A percentile compares a stretch with the other conserved stretches of the same genome.
Evolutionary conservation across 2,113 vertebrate species (phyloP).

Genomic region (Diphyllodes magnificus): DNA sequence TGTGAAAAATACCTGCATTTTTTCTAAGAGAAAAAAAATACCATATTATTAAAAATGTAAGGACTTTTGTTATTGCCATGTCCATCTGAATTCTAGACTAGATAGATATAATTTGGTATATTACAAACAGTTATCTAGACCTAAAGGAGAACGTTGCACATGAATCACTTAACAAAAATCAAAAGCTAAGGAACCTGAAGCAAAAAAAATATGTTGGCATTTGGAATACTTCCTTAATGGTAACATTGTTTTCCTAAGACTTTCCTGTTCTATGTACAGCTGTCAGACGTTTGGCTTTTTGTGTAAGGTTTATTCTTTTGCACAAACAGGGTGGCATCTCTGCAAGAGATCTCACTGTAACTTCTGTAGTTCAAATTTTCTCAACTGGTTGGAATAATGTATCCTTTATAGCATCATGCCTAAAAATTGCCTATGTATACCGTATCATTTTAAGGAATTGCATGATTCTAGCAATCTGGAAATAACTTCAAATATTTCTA

Average conservation of each 20-base stretch:
- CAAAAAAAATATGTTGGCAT: neutral
- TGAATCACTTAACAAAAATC: neutral
- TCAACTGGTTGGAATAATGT: neutral
- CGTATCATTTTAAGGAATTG: neutral
- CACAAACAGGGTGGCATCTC: neutral
- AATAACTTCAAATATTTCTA: neutral
- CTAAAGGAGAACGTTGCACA: neutral
- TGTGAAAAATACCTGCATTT: neutral
- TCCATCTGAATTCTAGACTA: neutral
- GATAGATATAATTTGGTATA: neutral
- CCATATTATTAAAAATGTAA: neutral
- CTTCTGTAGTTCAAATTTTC: neutral
- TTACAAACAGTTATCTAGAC: neutral
- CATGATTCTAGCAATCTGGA: neutral
- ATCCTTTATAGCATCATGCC: neutral
- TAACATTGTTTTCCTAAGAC: neutral
- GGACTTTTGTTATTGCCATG: neutral
- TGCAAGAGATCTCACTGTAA: neutral
- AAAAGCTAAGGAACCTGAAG: neutral
- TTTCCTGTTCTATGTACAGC: neutral
- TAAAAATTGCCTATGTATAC: neutral
- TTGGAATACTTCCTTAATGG: neutral
- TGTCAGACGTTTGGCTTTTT: neutral
- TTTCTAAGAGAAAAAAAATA: neutral
- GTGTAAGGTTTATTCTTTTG: neutral